phyloP scores from a whole-genome alignment of 2,113 vertebrate species.

The Taurulus bubalis region DNA sequence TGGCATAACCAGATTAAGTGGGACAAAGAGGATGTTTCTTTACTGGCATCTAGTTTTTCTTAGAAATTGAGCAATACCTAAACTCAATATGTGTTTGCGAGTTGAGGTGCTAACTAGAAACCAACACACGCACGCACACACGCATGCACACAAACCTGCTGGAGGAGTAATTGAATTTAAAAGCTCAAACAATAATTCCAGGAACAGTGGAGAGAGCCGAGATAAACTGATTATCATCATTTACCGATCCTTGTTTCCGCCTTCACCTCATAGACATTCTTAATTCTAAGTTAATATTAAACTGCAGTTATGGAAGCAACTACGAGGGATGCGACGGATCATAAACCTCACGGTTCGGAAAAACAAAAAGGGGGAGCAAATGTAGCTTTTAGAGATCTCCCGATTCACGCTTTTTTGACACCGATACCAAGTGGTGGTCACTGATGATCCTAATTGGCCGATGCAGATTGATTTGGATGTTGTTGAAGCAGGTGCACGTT shows the following conservation, averaged over 20 bases:
- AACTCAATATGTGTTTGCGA: not conserved
- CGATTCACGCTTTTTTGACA: no score
- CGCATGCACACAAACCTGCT: not conserved
- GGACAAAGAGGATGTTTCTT: conserved; percentile 59
- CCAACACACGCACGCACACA: conserved; percentile 12
- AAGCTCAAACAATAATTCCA: not conserved
- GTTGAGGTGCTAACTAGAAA: conserved; percentile 10
- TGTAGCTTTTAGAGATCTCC: no score
- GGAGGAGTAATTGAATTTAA: not conserved
- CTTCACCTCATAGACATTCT: not conserved
- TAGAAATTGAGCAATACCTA: conserved; percentile 39
- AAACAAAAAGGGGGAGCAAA: not conserved
- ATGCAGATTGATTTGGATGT: no score
- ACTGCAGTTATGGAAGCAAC: not conserved
- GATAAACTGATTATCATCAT: not conserved
- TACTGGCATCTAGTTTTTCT: conserved; percentile 43
- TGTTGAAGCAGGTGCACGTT: no score
- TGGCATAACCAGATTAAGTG: conserved; percentile 57
- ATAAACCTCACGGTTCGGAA: not conserved
- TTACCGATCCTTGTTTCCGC: not conserved
- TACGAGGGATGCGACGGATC: no score
- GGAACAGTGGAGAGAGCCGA: not conserved
- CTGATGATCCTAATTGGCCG: no score
- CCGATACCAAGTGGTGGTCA: no score
- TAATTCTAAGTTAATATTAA: not conserved